Evolutionary conservation across 2,888 invertebrate species (phyloP).

Genomic region (Cremastinae sp.): DNA sequence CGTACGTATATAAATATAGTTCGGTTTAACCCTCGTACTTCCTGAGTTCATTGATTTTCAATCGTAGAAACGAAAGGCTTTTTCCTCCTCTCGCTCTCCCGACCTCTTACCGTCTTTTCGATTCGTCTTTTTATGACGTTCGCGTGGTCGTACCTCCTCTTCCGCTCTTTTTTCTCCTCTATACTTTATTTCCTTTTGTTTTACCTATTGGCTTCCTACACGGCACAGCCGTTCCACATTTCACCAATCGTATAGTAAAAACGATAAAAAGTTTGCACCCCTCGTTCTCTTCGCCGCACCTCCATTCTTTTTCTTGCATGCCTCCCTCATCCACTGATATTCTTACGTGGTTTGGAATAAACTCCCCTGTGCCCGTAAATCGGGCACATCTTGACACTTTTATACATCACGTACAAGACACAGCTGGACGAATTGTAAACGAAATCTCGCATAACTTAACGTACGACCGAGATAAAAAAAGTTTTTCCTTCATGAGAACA

Average conservation of each 20-base stretch:
- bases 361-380: neutral
- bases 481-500: too few species aligned
- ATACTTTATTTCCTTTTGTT: conserved; percentile 19
- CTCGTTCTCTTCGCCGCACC: neutral
- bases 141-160: neutral
- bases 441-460: too few species aligned
- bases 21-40: conserved; percentile 63
- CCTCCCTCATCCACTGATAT: neutral
- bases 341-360: conserved; percentile 1
- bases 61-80: conserved; percentile 54
- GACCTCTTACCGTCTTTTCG: conserved; percentile 15
- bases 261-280: conserved; percentile 50
- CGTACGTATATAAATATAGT: conserved; percentile 9
- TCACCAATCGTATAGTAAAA: conserved; percentile 13
- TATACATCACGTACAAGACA: too few species aligned
- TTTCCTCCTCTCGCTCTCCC: conserved; percentile 1
- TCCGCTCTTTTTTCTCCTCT: neutral
- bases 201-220: conserved; percentile 33
- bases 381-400: too few species aligned
- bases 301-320: neutral
- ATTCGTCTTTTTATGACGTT: conserved; percentile 25
- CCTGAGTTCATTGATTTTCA: conserved; percentile 72
- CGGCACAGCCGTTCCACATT: conserved; percentile 29
- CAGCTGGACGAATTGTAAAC: too few species aligned
- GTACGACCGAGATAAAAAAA: too few species aligned